phyloP scores from a whole-genome alignment of 2,888 invertebrate genomes.

The Hedychridium roseum region DNA sequence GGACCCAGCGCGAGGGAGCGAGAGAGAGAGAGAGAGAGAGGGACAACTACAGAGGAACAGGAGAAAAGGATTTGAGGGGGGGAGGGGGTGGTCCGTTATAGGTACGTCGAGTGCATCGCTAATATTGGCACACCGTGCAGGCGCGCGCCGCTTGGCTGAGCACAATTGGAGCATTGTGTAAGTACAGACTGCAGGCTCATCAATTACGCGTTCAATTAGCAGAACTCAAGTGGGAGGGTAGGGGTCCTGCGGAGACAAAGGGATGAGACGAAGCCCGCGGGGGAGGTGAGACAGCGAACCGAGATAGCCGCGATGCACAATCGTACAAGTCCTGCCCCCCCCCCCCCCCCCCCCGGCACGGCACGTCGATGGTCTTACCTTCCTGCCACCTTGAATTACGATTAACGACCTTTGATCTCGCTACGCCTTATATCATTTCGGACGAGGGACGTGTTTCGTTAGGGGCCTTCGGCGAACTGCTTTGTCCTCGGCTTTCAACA shows the following conservation, averaged over 20 bases:
- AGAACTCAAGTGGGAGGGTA: conserved; percentile 29
- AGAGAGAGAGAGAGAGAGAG: conserved; percentile 12
- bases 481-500: too few relatives aligned
- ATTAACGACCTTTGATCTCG: too few relatives aligned
- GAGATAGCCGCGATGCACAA: too few relatives aligned
- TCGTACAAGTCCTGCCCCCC: too few relatives aligned
- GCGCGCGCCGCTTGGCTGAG: conserved; percentile 54
- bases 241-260: not conserved
- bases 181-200: conserved; percentile 58
- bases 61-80: too few relatives aligned
- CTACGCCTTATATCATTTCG: too few relatives aligned
- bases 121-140: conserved; percentile 53
- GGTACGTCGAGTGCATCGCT: conserved; percentile 58
- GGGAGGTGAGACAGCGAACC: not conserved
- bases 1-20: too few relatives aligned
- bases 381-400: too few relatives aligned
- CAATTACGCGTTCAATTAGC: conserved; percentile 57
- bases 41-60: not conserved
- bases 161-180: conserved; percentile 59
- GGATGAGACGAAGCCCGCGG: conserved; percentile 1
- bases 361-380: too few relatives aligned
- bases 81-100: conserved; percentile 50
- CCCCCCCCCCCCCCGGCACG: too few relatives aligned
- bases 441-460: too few relatives aligned
- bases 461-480: too few relatives aligned